Percentiles rank a stretch among this genome's conserved stretches.
phyloP scores from a whole-genome alignment of 2,113 vertebrate species.

The Arenaria interpres region DNA sequence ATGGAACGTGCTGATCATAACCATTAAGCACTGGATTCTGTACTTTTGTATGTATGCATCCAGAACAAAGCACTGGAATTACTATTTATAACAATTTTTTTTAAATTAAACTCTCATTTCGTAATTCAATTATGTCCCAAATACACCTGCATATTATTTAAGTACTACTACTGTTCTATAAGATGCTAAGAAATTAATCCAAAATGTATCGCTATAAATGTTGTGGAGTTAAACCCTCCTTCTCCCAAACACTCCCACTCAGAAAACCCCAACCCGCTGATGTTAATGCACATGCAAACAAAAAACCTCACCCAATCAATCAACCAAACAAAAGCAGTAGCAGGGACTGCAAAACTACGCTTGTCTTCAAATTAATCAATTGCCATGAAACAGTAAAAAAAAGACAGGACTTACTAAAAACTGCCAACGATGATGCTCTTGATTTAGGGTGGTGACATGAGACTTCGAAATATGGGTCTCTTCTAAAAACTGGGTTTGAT shows the following conservation, averaged over 20 bases:
- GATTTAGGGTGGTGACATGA: slow-evolving; percentile 59
- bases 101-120: background rate
- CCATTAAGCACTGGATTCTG: background rate
- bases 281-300: background rate
- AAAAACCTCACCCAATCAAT: background rate
- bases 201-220: background rate
- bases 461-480: slow-evolving; percentile 42
- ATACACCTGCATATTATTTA: background rate
- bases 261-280: background rate
- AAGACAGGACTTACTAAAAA: slow-evolving; percentile 74
- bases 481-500: slow-evolving; percentile 62
- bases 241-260: background rate
- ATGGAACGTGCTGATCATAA: background rate
- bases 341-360: background rate
- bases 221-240: background rate
- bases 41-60: too few relatives aligned
- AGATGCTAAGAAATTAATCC: background rate
- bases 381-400: background rate
- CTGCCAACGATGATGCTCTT: slow-evolving; percentile 53
- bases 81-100: background rate
- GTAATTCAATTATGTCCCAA: background rate
- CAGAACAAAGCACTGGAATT: background rate
- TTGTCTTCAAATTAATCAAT: background rate
- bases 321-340: background rate
- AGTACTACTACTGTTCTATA: fast-evolving